Base-by-base conservation (phyloP, 2,888 invertebrate genomes). In the Folsomia candida region DNA sequence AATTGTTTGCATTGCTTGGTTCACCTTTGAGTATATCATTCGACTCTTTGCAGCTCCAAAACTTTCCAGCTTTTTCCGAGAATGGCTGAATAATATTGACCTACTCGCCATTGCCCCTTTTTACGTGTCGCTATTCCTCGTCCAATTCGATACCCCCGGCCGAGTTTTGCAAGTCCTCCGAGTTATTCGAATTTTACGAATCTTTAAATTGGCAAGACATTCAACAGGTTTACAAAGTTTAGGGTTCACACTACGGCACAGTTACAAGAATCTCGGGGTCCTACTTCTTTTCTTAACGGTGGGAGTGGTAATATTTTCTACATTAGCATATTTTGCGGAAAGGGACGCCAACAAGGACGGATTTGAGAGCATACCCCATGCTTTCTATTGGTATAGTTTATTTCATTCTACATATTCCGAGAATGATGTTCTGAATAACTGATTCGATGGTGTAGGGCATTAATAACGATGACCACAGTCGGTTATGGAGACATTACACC, bases 401-500 rank as follows among this genome's bases (percentile, higher is more conserved):
- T 47, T n/a, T n/a, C n/a, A n/a, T n/a, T n/a, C n/a, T n/a, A n/a
- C n/a, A n/a, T n/a, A n/a, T n/a, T n/a, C n/a, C n/a, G n/a, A n/a
- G n/a, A n/a, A n/a, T n/a, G n/a, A n/a, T n/a, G n/a, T n/a, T n/a
- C n/a, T n/a, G n/a, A n/a, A n/a, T n/a, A n/a, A 47, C 18, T 47
- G 18, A 47, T 47, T 47, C 9, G 18, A 9, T 47, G 9, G 47
- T 47, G 47, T 47, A 11, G 9, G 9, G 68, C 71, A 28, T 37
- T 75, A 18, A 71, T 75, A 28, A 75, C 75, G 65, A 73, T 75
- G 73, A 75, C 75, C 20, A 75, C 75, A 1, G 75, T 75, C 1
- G 75, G 75, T 24, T 74, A 74, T 47, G 74, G 73, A 62, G 66
- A 70, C 64, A 51, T n/a, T 47, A 29, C 29, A n/a, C 29, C 64